phyloP scores from a whole-genome alignment of 2,888 invertebrate species.

The Acheta domesticus region DNA sequence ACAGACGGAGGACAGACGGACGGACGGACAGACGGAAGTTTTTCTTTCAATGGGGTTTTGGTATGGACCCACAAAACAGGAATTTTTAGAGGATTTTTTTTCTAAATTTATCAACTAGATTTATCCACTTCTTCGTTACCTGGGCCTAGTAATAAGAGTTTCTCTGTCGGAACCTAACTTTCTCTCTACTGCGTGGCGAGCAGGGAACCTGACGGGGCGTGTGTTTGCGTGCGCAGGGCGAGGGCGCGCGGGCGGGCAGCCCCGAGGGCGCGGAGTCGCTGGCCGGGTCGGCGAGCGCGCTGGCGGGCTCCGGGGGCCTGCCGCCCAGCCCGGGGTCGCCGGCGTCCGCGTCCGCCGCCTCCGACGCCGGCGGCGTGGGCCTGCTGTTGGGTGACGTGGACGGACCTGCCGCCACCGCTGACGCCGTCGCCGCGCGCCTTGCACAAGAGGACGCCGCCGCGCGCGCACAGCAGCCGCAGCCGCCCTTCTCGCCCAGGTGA shows the following conservation, averaged over 20 bases:
- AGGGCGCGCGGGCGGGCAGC: constrained; percentile 28
- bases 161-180: no score
- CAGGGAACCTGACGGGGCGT: no score
- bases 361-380: constrained; percentile 34
- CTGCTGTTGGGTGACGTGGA: background rate
- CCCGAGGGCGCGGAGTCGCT: constrained; percentile 38
- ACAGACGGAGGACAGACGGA: no score
- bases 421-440: constrained; percentile 12
- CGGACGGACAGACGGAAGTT: no score
- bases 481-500: background rate
- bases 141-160: no score
- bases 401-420: background rate
- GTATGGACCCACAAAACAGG: no score
- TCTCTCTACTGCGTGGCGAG: no score
- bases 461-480: constrained; percentile 31
- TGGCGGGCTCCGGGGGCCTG: constrained; percentile 26
- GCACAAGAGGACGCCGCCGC: constrained; percentile 22
- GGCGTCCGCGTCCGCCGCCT: constrained; percentile 39
- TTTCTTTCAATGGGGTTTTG: no score
- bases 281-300: constrained; percentile 24
- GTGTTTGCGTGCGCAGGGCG: background rate
- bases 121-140: no score
- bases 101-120: no score
- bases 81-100: no score
- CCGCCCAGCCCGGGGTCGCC: constrained; percentile 36